Evolutionary conservation across 2,797 vertebrate genomes (phyloP).

Genomic region (Esox lucius): DNA sequence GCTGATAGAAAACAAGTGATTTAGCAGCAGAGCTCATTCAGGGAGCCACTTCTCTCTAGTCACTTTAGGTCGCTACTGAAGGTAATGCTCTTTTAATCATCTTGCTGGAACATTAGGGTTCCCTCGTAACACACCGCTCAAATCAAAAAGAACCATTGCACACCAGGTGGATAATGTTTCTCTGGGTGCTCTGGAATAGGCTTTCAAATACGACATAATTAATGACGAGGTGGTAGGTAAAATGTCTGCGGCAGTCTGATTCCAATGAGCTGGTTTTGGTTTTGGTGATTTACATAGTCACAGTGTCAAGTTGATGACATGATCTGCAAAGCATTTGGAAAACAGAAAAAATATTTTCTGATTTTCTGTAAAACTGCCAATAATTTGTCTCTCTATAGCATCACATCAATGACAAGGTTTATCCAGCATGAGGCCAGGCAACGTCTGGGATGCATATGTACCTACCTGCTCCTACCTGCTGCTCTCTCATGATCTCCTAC

Average conservation of each 20-base stretch:
- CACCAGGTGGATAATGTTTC: slow-evolving; percentile 66
- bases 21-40: slow-evolving; percentile 97
- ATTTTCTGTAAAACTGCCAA: background rate
- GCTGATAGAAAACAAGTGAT: slow-evolving; percentile 94
- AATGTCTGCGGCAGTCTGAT: slow-evolving; percentile 24
- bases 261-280: slow-evolving; percentile 13
- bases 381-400: background rate
- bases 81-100: slow-evolving; percentile 99
- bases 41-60: slow-evolving; percentile 84
- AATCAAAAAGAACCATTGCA: slow-evolving; percentile 52
- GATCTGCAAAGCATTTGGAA: background rate
- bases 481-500: too few relatives aligned
- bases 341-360: slow-evolving; percentile 30
- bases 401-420: slow-evolving; percentile 66
- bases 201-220: slow-evolving; percentile 61
- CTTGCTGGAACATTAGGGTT: slow-evolving; percentile 84
- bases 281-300: slow-evolving; percentile 14
- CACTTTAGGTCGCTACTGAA: slow-evolving; percentile 37
- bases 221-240: slow-evolving; percentile 52
- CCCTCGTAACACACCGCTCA: slow-evolving; percentile 57
- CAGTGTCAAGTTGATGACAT: background rate
- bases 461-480: slow-evolving; percentile 48
- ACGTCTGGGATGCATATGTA: slow-evolving; percentile 77
- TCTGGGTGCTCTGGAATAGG: slow-evolving; percentile 59
- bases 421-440: slow-evolving; percentile 68